phyloP scores from a whole-genome alignment of 2,888 invertebrate species.

The Dicroscelio sp. region DNA sequence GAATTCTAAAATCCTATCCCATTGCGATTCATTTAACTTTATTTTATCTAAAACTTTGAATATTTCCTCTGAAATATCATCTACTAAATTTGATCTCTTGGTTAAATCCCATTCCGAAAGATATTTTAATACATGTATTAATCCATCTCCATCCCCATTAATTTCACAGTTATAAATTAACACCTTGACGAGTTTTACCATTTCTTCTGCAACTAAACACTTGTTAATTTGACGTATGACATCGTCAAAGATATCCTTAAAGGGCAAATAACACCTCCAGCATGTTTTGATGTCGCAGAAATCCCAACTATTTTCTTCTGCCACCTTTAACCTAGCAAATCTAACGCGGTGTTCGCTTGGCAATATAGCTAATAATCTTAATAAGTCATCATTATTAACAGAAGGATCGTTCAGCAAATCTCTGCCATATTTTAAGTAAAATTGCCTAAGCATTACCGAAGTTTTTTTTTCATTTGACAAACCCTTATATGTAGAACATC shows the following conservation, averaged over 20 bases:
- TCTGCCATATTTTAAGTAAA: not conserved
- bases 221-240: constrained; percentile 85
- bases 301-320: constrained; percentile 44
- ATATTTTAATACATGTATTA: constrained; percentile 87
- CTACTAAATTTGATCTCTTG: no score
- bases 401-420: constrained; percentile 79
- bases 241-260: constrained; percentile 82
- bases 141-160: constrained; percentile 87
- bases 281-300: not conserved
- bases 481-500: no score
- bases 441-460: no score
- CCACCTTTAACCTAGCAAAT: constrained; percentile 85
- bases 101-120: constrained; percentile 83
- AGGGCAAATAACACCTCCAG: constrained; percentile 88
- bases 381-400: constrained; percentile 75
- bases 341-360: constrained; percentile 85
- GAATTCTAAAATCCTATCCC: constrained; percentile 87
- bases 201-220: constrained; percentile 60
- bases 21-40: constrained; percentile 84
- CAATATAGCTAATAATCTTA: no score
- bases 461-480: no score
- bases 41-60: no score
- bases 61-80: no score
- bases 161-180: constrained; percentile 89
- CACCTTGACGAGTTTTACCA: constrained; percentile 81